Base-by-base conservation (phyloP, 2,797 vertebrate genomes). In the Lacerta bilineata region DNA sequence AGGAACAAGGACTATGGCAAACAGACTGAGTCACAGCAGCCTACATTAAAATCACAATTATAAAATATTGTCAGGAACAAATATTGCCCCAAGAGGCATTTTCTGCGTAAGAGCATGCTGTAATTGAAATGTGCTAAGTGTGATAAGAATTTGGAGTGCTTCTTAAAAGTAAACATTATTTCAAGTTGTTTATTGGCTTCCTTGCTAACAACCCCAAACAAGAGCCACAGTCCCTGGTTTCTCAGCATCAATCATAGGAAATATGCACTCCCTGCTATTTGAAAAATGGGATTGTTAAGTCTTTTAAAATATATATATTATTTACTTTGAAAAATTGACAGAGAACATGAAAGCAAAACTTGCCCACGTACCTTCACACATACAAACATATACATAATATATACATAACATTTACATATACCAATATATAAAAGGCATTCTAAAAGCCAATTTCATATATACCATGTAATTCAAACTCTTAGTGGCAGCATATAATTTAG, bases 31-130 rank as follows among this genome's bases (percentile, higher is more conserved):
- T 66, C 61, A 82, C 23, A 68, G 50, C 18, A 18, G n/a, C 72
- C 15, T 69, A 68, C 13, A 86, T 36, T 27, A 78, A 86, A 69
- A 36, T 64, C 75, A 78, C 29, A 86, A 69, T 86, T 69, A 86
- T 36, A 36, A 64, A 55, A 79, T 17, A 33, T 55, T 80, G 76
- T 64, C 85, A 79, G 46, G 46, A 50, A 36, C 71, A 17, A 36
- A n/a, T 25, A 11, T 69, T 23, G 39, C 36, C 27, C 43, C 79
- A n/a, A 79, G 76, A 23, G 39, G 36, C 59, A 46, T 80, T 68
- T 69, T 79, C 76, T 79, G 29, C 55, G 20, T 76, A 86, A 80
- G 33, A 69, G 64, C 29, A n/a, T 7, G 29, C 43, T 36, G 33
- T 55, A 69, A 50, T 86, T 43, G 78, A 55, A 68, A 78, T 46